These are phyloP conservation scores for Sialis lutaria DNA, from an alignment of 2,888 invertebrate species.

Conservation along the genomic window DNA sequence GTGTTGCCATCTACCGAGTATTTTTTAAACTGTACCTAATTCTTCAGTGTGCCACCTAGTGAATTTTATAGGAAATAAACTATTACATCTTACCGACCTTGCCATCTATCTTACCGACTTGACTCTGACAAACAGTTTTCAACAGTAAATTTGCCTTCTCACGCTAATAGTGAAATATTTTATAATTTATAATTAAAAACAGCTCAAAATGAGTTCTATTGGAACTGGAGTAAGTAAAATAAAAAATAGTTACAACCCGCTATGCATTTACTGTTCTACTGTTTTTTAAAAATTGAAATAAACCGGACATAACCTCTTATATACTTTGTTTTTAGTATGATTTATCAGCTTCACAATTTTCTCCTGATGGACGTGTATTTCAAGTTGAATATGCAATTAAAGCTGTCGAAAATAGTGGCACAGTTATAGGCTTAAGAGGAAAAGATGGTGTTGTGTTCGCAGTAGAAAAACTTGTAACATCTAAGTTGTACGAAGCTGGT, in stretches of 20 bases:
- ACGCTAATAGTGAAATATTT: neutral
- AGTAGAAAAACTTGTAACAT: slow-evolving; percentile 90
- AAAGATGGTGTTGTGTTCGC: slow-evolving; percentile 96
- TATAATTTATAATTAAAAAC: slow-evolving; percentile 4
- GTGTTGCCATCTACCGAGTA: no score
- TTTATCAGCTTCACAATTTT: slow-evolving; percentile 99
- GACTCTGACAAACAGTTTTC: neutral
- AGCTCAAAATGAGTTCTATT: slow-evolving; percentile 71
- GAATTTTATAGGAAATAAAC: no score
- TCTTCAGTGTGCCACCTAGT: no score
- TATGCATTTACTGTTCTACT: slow-evolving; percentile 13
- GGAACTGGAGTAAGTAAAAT: slow-evolving; percentile 72
- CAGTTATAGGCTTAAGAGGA: slow-evolving; percentile 85
- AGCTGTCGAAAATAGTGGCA: slow-evolving; percentile 96
- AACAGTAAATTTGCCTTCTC: neutral
- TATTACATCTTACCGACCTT: no score
- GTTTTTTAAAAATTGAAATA: neutral
- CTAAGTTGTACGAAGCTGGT: slow-evolving; percentile 81
- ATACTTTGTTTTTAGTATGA: slow-evolving; percentile 62
- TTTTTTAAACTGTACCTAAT: no score
- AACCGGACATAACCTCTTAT: slow-evolving; percentile 6
- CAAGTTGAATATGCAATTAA: slow-evolving; percentile 99
- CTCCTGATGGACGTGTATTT: slow-evolving; percentile 97
- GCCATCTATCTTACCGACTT: no score
- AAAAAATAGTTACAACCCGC: slow-evolving; percentile 1